phyloP scores from a whole-genome alignment of 2,113 vertebrate genomes.

The Steatornis caripensis region DNA sequence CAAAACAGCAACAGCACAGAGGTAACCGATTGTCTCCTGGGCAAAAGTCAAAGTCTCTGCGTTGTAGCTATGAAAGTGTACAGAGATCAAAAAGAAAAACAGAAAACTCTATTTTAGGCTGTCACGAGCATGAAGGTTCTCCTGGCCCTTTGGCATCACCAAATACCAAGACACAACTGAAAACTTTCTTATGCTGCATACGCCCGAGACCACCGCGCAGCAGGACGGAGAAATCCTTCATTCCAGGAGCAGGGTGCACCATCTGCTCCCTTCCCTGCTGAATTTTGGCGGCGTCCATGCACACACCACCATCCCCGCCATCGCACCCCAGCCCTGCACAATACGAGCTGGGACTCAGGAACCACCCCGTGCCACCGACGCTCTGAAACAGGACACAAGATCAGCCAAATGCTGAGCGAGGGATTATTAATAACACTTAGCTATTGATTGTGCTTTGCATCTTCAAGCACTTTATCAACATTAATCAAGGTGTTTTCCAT shows the following conservation, averaged over 20 bases:
- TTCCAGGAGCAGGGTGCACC: neutral
- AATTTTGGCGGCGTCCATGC: neutral
- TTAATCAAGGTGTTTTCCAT: constrained; percentile 28
- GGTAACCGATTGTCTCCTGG: constrained; percentile 31
- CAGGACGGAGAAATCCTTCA: neutral
- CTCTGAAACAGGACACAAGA: neutral
- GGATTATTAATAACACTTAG: neutral
- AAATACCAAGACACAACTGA: neutral
- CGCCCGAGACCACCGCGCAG: rapidly evolving
- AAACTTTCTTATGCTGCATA: neutral
- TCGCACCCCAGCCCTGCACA: rapidly evolving
- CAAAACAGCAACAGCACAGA: constrained; percentile 29
- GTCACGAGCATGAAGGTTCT: constrained; percentile 3
- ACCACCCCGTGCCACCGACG: rapidly evolving
- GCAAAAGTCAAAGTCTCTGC: constrained; percentile 31
- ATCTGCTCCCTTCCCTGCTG: neutral
- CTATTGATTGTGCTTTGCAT: neutral
- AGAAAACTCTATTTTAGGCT: constrained; percentile 2
- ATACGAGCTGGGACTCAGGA: rapidly evolving
- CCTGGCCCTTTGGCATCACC: neutral
- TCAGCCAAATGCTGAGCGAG: neutral
- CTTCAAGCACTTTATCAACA: constrained; percentile 1
- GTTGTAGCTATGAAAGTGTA: neutral
- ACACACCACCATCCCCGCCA: neutral
- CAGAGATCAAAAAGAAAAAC: constrained; percentile 4